phyloP scores from a whole-genome alignment of 30 jellyfish, hydroid and myxozoan species.

The Sanderia malayensis region DNA sequence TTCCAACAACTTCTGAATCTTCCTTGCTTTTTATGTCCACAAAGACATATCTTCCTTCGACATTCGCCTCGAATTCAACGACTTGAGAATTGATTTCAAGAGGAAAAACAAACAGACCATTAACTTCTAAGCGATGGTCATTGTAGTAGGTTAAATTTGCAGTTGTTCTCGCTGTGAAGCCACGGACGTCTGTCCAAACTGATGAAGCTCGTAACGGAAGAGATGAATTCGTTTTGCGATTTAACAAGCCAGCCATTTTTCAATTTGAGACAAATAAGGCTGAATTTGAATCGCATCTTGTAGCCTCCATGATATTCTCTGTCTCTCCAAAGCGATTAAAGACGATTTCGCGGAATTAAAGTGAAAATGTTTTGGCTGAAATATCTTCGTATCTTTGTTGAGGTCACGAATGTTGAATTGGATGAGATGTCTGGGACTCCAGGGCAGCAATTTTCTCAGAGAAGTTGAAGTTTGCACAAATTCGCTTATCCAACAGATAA shows the following conservation, averaged over 20 bases:
- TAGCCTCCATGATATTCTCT: too few species aligned
- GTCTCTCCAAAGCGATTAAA: too few species aligned
- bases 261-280: too few species aligned
- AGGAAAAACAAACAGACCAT: conserved; percentile 84
- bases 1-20: conserved; percentile 48
- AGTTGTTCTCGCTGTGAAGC: conserved; percentile 94
- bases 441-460: too few species aligned
- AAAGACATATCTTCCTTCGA: conserved; percentile 80
- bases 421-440: too few species aligned
- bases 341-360: too few species aligned
- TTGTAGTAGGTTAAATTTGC: conserved; percentile 87
- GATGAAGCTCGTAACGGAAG: conserved; percentile 87
- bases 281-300: too few species aligned
- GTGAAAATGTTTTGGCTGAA: too few species aligned
- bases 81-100: conserved; percentile 63
- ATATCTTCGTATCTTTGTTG: too few species aligned
- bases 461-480: too few species aligned
- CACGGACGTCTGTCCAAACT: conserved; percentile 83
- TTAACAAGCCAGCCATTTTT: conserved; percentile 87
- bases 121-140: conserved; percentile 76
- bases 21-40: conserved; percentile 51
- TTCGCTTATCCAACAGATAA: too few species aligned
- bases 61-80: conserved; percentile 88
- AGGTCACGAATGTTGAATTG: too few species aligned
- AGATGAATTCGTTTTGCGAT: conserved; percentile 64